Base-by-base conservation (phyloP, 2,113 vertebrate species). In the Eulemur rufifrons region DNA sequence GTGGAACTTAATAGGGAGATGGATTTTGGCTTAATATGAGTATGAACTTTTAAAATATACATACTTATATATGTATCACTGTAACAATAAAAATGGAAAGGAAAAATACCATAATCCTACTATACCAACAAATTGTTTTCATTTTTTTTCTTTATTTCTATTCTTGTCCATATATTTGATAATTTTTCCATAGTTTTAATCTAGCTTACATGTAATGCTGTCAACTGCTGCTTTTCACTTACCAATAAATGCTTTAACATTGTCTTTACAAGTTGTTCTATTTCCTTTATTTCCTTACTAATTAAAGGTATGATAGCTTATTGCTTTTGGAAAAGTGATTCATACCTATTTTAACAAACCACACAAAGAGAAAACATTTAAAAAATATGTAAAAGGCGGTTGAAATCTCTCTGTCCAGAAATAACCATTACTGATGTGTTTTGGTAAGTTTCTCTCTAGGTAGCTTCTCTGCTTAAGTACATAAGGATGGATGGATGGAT, bases 31-130 rank as follows among this genome's bases (percentile, higher is more conserved):
- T 81, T 95, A 84, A 76, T 89, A 23, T 42, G 29, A 86, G 2
- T 87, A 80, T 95, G 85, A 96, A 90, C 37, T 68, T 89, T 80
- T 47, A 45, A 97, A 93, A 50, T 59, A 42, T 32, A 37, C 59
- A 47, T 68, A 71, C 4, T 66, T 68, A 76, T 8, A 20, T 92
- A 37, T 86, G 5, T 66, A 86, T 37, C n/a, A 85, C 39, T 56
- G 8, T 64, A 83, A 71, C 45, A 83, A 13, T 78, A 77, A 89
- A 96, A 86, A 18, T 39, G 27, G 32, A 86, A 86, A 71, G n/a
- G 34, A 81, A 84, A 96, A 93, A 39, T 71, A 74, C 3, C 39
- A 52, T 89, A 83, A 73, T 94, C 32, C 7, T 86, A 25, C 9
- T 71, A 37, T 32, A 61, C 20, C 85, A 86, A 42, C 10, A 95